Base-by-base conservation (phyloP, 2,888 invertebrate genomes). In the Cheilosia variabilis region DNA sequence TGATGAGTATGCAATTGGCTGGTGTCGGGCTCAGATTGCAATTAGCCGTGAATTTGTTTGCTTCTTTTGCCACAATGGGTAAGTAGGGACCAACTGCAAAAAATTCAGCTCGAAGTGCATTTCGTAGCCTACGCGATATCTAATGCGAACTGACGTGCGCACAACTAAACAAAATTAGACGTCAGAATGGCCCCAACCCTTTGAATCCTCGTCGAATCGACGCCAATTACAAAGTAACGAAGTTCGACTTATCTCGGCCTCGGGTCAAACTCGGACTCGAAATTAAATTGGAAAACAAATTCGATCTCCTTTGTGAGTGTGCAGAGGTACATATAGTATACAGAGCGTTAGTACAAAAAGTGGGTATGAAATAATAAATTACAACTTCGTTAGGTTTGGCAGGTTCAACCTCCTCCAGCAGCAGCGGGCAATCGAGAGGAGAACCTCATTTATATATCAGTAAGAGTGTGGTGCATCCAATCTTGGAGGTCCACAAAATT, bases 221-320 rank as follows among this genome's bases (percentile, higher is more conserved):
- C 58, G 77, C 78, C 83, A 83, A 83, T 83, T 83, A 68, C 57
- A 41, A n/a, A 50, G 50, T 73, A 83, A 83, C 73, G 78, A 83
- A 83, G 78, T 78, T 82, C 82, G 82, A 82, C 78, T 63, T 68
- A 62, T 72, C 31, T 22, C 69, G 34, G 68, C 78, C 83, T 41
- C 78, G 22, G 72, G 83, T 73, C 78, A 78, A 62, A 73, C 55
- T 73, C 22, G 10, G 68, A 78, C 50, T 62, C 55, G 65, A 77
- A 60, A 82, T 83, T 83, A 73, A 83, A 83, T 78, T 83, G 78
- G 68, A 78, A 83, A 83, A 78, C 72, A 50, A 83, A 77, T 82
- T 82, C 58, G 37, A 65, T 60, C 58, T 43, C 34, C 31, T 5
- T 17, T 50, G 24, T 7, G 31, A 37, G 37, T 17, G 1, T 43